Conservation (phyloP, 2,113 vertebrate species). For the Leptocoma aspasia region DNA sequence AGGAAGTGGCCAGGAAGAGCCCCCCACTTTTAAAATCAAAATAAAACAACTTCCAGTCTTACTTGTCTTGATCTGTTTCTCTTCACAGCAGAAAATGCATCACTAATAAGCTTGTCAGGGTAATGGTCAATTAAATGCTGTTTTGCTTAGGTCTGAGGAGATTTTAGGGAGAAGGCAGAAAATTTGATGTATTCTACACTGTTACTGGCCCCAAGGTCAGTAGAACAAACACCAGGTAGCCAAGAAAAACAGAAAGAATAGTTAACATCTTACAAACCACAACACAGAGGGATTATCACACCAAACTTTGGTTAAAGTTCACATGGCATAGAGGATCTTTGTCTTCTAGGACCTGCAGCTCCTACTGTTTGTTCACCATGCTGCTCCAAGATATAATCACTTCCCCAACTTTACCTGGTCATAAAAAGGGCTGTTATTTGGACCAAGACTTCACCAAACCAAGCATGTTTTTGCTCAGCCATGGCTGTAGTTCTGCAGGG, state of each 20-base stretch:
- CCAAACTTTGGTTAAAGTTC: background rate
- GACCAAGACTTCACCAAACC: background rate
- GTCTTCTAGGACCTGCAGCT: background rate
- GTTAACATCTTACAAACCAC: background rate
- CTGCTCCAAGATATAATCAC: background rate
- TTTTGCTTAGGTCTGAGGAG: slow-evolving; percentile 1
- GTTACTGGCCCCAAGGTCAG: background rate
- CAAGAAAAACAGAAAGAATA: slow-evolving; percentile 34
- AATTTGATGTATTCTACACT: background rate
- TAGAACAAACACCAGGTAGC: background rate
- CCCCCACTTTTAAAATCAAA: background rate
- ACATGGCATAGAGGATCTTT: background rate
- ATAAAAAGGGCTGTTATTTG: background rate
- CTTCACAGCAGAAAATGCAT: background rate
- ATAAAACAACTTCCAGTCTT: background rate
- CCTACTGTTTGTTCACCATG: background rate
- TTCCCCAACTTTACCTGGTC: background rate
- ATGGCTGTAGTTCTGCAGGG: background rate
- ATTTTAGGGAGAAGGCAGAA: slow-evolving; percentile 18
- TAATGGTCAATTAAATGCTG: background rate
- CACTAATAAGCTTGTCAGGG: background rate
- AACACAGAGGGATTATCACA: background rate
- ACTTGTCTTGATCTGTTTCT: background rate
- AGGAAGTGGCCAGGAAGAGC: background rate
- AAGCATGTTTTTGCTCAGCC: background rate